phyloP scores from a whole-genome alignment of 2,113 vertebrate species.

The Cricetomys ansorgei region DNA sequence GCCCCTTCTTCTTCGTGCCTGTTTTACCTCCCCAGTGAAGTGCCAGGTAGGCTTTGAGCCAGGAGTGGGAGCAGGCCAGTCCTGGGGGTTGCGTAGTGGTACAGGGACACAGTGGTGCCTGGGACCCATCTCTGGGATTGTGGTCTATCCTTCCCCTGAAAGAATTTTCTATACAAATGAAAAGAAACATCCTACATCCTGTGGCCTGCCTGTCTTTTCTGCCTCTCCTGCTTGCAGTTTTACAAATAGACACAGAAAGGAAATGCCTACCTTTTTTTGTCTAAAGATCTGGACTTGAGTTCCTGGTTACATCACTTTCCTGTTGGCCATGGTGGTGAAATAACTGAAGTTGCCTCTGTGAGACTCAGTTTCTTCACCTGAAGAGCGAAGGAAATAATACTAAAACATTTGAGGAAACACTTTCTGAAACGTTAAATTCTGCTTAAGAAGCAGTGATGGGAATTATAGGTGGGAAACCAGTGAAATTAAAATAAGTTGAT shows the following conservation, averaged over 20 bases:
- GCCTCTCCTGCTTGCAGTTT: neutral
- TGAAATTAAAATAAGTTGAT: neutral
- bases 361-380: neutral
- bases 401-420: neutral
- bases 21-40: neutral
- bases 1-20: neutral
- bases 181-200: neutral
- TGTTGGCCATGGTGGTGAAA: neutral
- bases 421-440: neutral
- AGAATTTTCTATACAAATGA: neutral
- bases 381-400: neutral
- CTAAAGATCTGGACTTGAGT: neutral
- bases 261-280: neutral
- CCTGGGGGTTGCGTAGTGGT: neutral
- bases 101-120: fast-evolving
- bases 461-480: neutral
- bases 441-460: neutral
- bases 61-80: neutral
- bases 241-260: neutral
- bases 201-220: neutral
- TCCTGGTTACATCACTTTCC: neutral
- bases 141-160: neutral
- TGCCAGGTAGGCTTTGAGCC: neutral
- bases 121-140: neutral
- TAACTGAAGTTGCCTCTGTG: neutral